Conservation (phyloP, 2,113 vertebrate species). For the Boulengeromyrus knoepffleri region DNA sequence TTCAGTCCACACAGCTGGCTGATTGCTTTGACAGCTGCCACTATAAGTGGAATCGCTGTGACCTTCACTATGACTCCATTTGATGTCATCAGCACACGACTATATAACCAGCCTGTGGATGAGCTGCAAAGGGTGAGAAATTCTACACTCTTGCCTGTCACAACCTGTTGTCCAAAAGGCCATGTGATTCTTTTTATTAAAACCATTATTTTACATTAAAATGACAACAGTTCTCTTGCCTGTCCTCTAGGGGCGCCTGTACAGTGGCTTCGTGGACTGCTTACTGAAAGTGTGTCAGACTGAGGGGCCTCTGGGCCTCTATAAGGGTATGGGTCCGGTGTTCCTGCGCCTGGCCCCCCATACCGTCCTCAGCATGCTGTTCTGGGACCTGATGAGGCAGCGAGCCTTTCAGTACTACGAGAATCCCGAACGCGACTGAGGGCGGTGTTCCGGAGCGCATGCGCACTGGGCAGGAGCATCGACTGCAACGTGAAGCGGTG, state of each 20-base stretch:
- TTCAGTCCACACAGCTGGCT: conserved; percentile 68
- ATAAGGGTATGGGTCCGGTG: conserved; percentile 84
- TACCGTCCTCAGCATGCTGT: conserved; percentile 87
- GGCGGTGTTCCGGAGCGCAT: background rate
- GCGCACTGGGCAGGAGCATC: background rate
- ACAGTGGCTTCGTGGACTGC: conserved; percentile 77
- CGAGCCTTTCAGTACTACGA: conserved; percentile 38
- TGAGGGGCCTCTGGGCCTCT: conserved; percentile 76
- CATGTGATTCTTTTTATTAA: background rate
- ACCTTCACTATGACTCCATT: conserved; percentile 81
- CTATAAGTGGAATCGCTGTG: conserved; percentile 82
- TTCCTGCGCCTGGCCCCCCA: conserved; percentile 88
- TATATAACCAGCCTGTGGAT: conserved; percentile 93
- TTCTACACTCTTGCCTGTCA: background rate
- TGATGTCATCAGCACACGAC: conserved; percentile 84
- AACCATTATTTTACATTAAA: background rate
- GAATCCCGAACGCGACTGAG: conserved; percentile 15
- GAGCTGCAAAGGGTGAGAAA: conserved; percentile 62
- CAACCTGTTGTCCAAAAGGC: background rate
- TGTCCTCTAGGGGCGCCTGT: conserved; percentile 69
- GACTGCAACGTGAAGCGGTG: no score
- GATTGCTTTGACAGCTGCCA: conserved; percentile 69
- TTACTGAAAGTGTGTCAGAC: conserved; percentile 70
- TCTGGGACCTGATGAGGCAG: conserved; percentile 87
- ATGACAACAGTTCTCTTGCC: background rate